phyloP scores from a whole-genome alignment of 2,797 vertebrate genomes.

The Euphonia xanthogaster region DNA sequence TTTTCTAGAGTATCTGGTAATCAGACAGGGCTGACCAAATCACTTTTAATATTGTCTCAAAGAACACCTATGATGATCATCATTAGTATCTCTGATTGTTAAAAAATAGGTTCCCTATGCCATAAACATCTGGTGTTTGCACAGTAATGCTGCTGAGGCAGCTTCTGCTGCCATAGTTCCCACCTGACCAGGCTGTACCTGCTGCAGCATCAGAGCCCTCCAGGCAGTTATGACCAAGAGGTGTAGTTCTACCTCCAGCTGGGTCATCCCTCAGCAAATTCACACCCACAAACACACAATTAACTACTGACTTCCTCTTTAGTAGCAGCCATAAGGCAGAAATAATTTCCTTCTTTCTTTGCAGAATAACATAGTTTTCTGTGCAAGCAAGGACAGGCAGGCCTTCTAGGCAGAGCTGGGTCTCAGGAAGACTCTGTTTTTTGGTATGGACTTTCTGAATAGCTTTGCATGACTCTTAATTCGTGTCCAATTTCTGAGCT shows the following conservation, averaged over 20 bases:
- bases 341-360: neutral
- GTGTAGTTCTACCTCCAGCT: neutral
- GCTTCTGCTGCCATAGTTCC: neutral
- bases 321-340: neutral
- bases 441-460: neutral
- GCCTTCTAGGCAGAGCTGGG: neutral
- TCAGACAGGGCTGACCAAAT: neutral
- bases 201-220: neutral
- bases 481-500: neutral
- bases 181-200: neutral
- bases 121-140: neutral
- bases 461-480: neutral
- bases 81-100: neutral
- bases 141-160: neutral
- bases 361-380: neutral
- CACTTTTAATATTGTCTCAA: neutral
- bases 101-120: neutral
- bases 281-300: neutral
- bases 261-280: neutral
- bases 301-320: neutral
- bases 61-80: neutral
- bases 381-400: neutral
- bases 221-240: neutral
- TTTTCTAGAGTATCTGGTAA: neutral
- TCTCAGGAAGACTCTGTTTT: neutral